Base-by-base conservation (phyloP, 1,140 invertebrate species). In the Odontomachus brunneus region DNA sequence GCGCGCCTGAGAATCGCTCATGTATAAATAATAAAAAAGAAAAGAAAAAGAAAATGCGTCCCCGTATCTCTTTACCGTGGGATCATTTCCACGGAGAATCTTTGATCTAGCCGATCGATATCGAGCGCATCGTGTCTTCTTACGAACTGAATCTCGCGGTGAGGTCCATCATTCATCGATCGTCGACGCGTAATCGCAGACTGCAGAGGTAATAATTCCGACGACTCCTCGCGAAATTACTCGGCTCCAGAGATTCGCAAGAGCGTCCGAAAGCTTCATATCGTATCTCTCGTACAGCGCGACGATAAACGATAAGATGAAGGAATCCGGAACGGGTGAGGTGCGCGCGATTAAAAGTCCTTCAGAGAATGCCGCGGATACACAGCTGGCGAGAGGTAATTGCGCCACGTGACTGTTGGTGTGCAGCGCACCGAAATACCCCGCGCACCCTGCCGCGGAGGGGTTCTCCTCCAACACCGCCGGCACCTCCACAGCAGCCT, bases 361-460 rank as follows among this genome's bases (percentile, higher is more conserved):
- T 89, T 91, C 84, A 84, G 90, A 92, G 90, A 85, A 90, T 87
- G 89, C 88, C 90, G 90, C 88, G 85, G 78, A 87, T 89, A 88
- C 89, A 89, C 87, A 91, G 84, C 89, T 90, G 91, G 85, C 84
- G 55, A 85, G 80, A 90, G 89, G 90, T 91, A 91, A 91, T 91
- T 91, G 89, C 90, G 78, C 89, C 89, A 89, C 89, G 91, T 91
- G 90, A 92, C 90, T 89, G 90, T 89, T 90, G 83, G 84, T 90
- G 84, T 87, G 90, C 80, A 66, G 84, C 81, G 80, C 87, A 85
- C 87, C 73, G 65, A 53, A 62, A 78, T 75, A 83, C 82, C 82
- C 65, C 81, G 75, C 82, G 75, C 38, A 78, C 81, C 81, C 59
- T 62, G 83, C 65, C 66, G 60, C 66, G 57, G 19, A 44, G 3